A percentile compares a stretch with the other conserved stretches of the same genome.
These are phyloP conservation scores for Lithobates sylvaticus DNA, from an alignment of 2,797 vertebrate species.

Conservation along the genomic window DNA sequence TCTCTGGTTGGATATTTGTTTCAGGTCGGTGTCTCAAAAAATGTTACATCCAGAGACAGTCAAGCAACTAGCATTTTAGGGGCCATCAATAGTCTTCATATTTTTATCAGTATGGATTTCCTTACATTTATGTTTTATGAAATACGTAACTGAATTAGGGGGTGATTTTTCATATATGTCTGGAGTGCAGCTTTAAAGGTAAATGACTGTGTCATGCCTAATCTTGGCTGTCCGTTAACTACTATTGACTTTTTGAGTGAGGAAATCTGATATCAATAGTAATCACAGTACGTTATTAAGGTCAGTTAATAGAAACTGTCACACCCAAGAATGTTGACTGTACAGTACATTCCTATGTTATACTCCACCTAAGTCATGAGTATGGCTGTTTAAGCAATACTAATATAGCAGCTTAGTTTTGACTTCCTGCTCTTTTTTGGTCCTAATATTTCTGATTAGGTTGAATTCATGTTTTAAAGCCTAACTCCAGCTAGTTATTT, in stretches of 20 bases:
- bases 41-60: too few relatives aligned
- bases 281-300: background rate
- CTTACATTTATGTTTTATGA: background rate
- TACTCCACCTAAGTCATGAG: background rate
- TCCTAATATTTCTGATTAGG: too few relatives aligned
- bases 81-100: background rate
- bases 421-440: too few relatives aligned
- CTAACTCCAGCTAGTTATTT: too few relatives aligned
- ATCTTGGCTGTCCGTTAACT: background rate
- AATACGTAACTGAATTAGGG: background rate
- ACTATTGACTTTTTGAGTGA: background rate
- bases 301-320: background rate
- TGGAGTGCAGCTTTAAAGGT: background rate
- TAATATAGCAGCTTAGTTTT: background rate
- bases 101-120: background rate
- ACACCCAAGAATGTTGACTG: constrained; percentile 6
- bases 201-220: background rate
- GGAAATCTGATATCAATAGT: background rate
- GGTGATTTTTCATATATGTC: background rate
- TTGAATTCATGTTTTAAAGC: too few relatives aligned
- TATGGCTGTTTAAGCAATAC: background rate
- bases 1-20: too few relatives aligned
- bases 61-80: too few relatives aligned
- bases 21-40: too few relatives aligned
- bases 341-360: background rate